A percentile compares a stretch with the other conserved stretches of the same genome.
Evolutionary conservation across 2,888 invertebrate species (phyloP).

Genomic region (Oxycera nigricornis): DNA sequence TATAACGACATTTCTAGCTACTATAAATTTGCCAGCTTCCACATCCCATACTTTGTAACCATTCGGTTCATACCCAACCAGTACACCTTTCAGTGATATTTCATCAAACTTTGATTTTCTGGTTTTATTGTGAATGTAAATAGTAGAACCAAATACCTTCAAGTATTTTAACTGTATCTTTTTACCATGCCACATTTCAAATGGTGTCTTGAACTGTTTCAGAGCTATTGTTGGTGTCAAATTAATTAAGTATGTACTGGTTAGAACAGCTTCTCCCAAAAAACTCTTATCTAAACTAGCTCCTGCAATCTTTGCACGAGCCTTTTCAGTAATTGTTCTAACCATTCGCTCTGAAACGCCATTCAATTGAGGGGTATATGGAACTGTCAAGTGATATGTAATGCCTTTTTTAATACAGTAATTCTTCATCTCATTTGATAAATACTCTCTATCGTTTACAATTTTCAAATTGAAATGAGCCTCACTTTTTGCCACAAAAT

Average conservation of each 20-base stretch:
- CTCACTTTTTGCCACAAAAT: slow-evolving; percentile 49
- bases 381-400: slow-evolving; percentile 54
- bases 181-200: slow-evolving; percentile 56
- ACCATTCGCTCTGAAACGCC: slow-evolving; percentile 55
- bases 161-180: slow-evolving; percentile 53
- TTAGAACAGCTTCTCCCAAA: slow-evolving; percentile 57
- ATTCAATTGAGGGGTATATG: slow-evolving; percentile 56
- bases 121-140: slow-evolving; percentile 53
- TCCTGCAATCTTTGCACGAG: slow-evolving; percentile 53
- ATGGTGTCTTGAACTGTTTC: slow-evolving; percentile 55
- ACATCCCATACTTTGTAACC: slow-evolving; percentile 55
- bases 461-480: slow-evolving; percentile 50
- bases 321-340: slow-evolving; percentile 54
- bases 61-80: slow-evolving; percentile 51
- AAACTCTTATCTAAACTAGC: slow-evolving; percentile 49
- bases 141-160: slow-evolving; percentile 55
- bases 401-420: slow-evolving; percentile 52
- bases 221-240: slow-evolving; percentile 54
- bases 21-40: slow-evolving; percentile 51
- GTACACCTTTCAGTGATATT: slow-evolving; percentile 54
- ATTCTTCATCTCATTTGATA: slow-evolving; percentile 50
- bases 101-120: slow-evolving; percentile 53
- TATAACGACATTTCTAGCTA: slow-evolving; percentile 55
- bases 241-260: slow-evolving; percentile 57
- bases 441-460: slow-evolving; percentile 51